Evolutionary conservation across 2,797 vertebrate genomes (phyloP).

Genomic region (Smutsia gigantea): DNA sequence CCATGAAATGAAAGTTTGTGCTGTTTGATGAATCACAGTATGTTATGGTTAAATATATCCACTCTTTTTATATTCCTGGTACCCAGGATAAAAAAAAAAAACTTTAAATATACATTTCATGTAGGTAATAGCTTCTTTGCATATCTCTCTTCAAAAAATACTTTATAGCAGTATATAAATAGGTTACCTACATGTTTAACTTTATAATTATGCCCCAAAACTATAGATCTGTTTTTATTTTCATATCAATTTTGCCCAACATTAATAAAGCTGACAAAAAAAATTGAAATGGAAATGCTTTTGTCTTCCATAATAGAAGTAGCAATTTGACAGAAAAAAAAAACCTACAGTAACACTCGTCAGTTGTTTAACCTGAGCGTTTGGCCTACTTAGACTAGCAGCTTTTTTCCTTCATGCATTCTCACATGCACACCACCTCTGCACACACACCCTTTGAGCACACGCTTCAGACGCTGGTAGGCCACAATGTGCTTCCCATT

Average conservation of each 20-base stretch:
- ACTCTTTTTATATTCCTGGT: conserved; percentile 85
- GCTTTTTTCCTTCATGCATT: conserved; percentile 87
- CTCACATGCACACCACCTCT: conserved; percentile 77
- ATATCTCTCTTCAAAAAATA: conserved; percentile 89
- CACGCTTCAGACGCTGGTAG: conserved; percentile 84
- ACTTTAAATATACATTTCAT: conserved; percentile 89
- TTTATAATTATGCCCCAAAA: conserved; percentile 85
- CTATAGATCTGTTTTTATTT: conserved; percentile 83
- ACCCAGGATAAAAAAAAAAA: conserved; percentile 86
- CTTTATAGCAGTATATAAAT: conserved; percentile 88
- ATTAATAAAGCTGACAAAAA: conserved; percentile 87
- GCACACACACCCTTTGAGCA: conserved; percentile 74
- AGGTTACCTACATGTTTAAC: conserved; percentile 84
- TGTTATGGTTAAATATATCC: conserved; percentile 87
- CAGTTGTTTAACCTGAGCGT: conserved; percentile 91
- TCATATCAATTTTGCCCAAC: conserved; percentile 80
- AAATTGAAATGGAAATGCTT: conserved; percentile 85
- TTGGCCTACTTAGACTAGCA: conserved; percentile 91
- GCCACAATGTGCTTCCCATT: conserved; percentile 89
- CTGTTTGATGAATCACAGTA: conserved; percentile 87
- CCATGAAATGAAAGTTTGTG: conserved; percentile 87
- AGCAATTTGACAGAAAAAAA: conserved; percentile 80
- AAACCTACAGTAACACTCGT: conserved; percentile 84
- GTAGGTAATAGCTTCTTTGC: conserved; percentile 88
- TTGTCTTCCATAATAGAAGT: conserved; percentile 82